Base-by-base conservation (phyloP, 2,113 vertebrate genomes). In the Opisthocomus hoazin region DNA sequence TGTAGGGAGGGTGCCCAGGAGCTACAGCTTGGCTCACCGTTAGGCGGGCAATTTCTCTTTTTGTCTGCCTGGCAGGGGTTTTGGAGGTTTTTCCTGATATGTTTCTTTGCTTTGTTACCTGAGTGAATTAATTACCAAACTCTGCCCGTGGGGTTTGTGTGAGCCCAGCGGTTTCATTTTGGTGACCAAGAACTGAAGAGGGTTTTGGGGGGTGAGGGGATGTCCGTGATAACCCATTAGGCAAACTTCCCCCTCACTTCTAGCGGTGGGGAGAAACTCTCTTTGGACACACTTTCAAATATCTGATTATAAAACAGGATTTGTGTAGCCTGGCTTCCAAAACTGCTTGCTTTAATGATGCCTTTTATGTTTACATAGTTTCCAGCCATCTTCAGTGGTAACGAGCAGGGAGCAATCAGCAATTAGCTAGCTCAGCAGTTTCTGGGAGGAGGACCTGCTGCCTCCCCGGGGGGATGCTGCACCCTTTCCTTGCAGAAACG, bases 241-340 rank as follows among this genome's bases (percentile, higher is more conserved):
- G 32, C 24, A 66, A 70, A 45, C 36, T 80, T 73, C 5, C 17
- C 73, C 24, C 11, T 1, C 15, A 0, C 39, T 54, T 68, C 50
- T 65, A 15, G 16, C 43, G 63, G 53, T 1, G 10, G 30, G n/a
- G 11, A 23, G 19, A 12, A 20, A 7, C 6, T 53, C 10, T 50
- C 15, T 68, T 4, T 45, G 56, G 69, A 6, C 1, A 1, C 7
- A 1, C 15, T 50, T 58, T 5, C 50, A 24, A 14, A 22, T 34
- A 6, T 3, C 27, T 41, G 27, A 14, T 15, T 34, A 3, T 1
- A 11, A 37, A 19, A 1, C 2, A 18, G 43, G 66, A 5, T 39
- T 51, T 45, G 76, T 19, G 71, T 17, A 54, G 51, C 37, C 41
- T 36, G 19, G 5, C 43, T 91, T 16, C 68, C 34, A 13, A 37